Percentiles rank a stretch among this genome's conserved stretches.
Conservation (phyloP, 92 coral and sea anemone species). For the Desmophyllum pertusum region DNA sequence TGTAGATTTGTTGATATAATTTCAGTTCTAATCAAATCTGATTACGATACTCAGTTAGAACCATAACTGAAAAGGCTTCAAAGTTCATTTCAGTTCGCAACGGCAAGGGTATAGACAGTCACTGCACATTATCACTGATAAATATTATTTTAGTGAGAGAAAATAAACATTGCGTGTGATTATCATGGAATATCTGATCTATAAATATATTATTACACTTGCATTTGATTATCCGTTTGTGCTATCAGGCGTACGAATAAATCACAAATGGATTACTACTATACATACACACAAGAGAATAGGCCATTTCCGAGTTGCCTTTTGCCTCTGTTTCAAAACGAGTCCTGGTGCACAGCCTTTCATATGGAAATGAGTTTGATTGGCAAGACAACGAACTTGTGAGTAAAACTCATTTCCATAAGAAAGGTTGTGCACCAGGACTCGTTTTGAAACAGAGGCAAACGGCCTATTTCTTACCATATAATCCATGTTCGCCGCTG, state of each 20-base stretch:
- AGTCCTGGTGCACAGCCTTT: too few relatives aligned
- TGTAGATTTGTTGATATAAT: not conserved
- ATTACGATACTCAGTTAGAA: not conserved
- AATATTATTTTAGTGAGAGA: not conserved
- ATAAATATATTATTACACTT: not conserved
- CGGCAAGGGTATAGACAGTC: not conserved
- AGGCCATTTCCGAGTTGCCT: too few relatives aligned
- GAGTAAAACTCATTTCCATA: too few relatives aligned
- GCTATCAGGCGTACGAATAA: not conserved
- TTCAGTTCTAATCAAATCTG: not conserved
- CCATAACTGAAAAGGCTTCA: not conserved
- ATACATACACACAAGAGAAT: too few relatives aligned
- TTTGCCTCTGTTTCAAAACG: too few relatives aligned
- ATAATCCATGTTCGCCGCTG: conserved; percentile 54
- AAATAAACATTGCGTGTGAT: not conserved
- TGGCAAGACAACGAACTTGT: too few relatives aligned
- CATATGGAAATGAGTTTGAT: too few relatives aligned
- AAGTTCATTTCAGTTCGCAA: not conserved
- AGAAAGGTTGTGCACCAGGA: too few relatives aligned
- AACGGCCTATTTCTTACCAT: conserved; percentile 13
- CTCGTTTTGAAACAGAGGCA: too few relatives aligned
- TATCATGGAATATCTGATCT: not conserved
- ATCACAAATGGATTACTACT: conserved; percentile 2
- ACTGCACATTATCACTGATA: not conserved
- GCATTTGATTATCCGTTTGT: not conserved